These are phyloP conservation scores for Scaptomyza flava DNA, from an alignment of 2,888 invertebrate genomes.

Conservation along the genomic window DNA sequence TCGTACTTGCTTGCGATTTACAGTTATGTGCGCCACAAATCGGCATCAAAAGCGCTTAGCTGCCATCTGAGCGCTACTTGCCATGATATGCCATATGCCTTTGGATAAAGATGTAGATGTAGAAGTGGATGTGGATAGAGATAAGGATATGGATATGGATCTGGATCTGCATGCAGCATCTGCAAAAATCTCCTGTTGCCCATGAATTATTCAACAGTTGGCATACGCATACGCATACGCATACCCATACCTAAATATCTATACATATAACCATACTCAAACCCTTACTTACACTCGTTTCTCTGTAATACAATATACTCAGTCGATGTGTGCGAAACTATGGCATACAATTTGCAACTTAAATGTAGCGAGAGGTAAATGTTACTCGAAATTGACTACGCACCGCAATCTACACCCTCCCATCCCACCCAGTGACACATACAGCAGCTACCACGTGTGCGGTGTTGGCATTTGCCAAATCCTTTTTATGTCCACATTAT, in stretches of 20 bases:
- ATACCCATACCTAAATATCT: conserved; percentile 12
- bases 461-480: conserved; percentile 67
- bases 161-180: conserved; percentile 58
- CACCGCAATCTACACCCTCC: background rate
- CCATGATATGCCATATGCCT: background rate
- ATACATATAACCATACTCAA: background rate
- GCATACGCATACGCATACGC: conserved; percentile 33
- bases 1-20: conserved; percentile 55
- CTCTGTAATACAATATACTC: conserved; percentile 19
- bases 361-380: conserved; percentile 44
- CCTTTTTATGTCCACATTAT: conserved; percentile 83
- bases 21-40: conserved; percentile 75
- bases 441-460: conserved; percentile 19
- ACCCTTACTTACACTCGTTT: background rate
- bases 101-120: background rate
- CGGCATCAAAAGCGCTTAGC: conserved; percentile 74
- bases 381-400: conserved; percentile 56
- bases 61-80: conserved; percentile 48
- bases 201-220: conserved; percentile 79
- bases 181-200: conserved; percentile 76
- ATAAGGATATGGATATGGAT: conserved; percentile 10
- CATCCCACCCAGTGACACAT: background rate
- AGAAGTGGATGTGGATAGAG: background rate
- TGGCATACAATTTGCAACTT: conserved; percentile 75
- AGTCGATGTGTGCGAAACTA: conserved; percentile 45